Conservation (phyloP, 2,888 invertebrate species). For the Gastracanthus pulcherrimus region DNA sequence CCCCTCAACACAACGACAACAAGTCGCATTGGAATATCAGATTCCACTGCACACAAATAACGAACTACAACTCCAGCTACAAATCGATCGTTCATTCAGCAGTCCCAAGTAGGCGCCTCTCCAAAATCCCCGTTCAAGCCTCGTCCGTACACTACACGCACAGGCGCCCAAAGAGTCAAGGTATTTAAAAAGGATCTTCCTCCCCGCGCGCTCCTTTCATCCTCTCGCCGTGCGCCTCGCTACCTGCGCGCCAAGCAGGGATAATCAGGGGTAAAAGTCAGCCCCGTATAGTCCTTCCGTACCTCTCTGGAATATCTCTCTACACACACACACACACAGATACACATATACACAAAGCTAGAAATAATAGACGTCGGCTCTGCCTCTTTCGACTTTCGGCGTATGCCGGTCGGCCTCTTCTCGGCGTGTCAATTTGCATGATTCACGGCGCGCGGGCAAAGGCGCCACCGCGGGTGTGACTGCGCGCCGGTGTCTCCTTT, state of each 20-base stretch:
- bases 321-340: no score
- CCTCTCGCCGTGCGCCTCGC: neutral
- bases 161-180: no score
- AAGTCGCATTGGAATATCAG: neutral
- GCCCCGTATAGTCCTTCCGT: neutral
- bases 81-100: conserved; percentile 4
- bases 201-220: neutral
- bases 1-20: neutral
- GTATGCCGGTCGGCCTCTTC: neutral
- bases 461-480: conserved; percentile 40
- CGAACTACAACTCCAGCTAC: neutral
- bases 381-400: no score
- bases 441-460: conserved; percentile 4
- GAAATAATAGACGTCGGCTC: neutral
- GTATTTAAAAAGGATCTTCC: neutral
- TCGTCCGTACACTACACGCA: neutral
- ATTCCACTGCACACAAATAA: neutral
- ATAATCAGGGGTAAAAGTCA: neutral
- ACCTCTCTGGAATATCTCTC: no score
- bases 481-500: conserved; percentile 1
- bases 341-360: neutral
- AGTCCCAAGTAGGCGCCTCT: neutral
- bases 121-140: neutral
- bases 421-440: conserved; percentile 31
- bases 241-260: neutral